A percentile compares a stretch with the other conserved stretches of the same genome.
These are phyloP conservation scores for Pandemis cinnamomeana DNA, from an alignment of 2,888 invertebrate species.

Conservation along the genomic window DNA sequence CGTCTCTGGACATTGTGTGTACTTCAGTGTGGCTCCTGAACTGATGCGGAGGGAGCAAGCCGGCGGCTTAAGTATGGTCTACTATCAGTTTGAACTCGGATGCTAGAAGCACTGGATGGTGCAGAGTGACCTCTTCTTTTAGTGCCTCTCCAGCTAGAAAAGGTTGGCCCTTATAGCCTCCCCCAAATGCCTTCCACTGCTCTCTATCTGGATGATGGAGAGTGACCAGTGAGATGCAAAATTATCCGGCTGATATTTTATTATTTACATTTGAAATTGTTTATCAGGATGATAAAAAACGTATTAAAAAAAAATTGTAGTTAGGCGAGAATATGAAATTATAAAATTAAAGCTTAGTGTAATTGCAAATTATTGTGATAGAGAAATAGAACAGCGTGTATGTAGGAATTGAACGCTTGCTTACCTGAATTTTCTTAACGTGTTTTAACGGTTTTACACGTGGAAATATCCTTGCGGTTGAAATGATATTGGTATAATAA, in stretches of 20 bases:
- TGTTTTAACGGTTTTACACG: not conserved
- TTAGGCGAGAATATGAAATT: too few species aligned
- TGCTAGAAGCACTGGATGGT: constrained; percentile 21
- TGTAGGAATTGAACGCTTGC: not conserved
- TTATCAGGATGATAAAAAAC: too few species aligned
- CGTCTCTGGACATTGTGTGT: constrained; percentile 55
- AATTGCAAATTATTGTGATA: not conserved
- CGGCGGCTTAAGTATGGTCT: constrained; percentile 17
- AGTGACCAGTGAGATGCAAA: too few species aligned
- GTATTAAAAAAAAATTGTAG: too few species aligned
- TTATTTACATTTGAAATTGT: too few species aligned
- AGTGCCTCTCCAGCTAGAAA: not conserved
- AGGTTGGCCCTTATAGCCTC: too few species aligned
- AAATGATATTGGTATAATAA: not conserved
- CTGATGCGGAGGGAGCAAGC: not conserved
- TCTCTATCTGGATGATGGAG: too few species aligned
- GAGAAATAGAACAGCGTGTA: not conserved
- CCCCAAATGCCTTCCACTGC: too few species aligned
- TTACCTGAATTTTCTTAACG: not conserved
- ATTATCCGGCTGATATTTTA: too few species aligned
- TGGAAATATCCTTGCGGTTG: not conserved
- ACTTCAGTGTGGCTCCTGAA: constrained; percentile 4
- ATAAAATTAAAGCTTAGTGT: too few species aligned
- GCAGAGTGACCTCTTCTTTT: not conserved
- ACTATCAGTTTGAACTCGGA: constrained; percentile 18